Conservation (phyloP, 1,140 invertebrate species). For the Drosophila varians region DNA sequence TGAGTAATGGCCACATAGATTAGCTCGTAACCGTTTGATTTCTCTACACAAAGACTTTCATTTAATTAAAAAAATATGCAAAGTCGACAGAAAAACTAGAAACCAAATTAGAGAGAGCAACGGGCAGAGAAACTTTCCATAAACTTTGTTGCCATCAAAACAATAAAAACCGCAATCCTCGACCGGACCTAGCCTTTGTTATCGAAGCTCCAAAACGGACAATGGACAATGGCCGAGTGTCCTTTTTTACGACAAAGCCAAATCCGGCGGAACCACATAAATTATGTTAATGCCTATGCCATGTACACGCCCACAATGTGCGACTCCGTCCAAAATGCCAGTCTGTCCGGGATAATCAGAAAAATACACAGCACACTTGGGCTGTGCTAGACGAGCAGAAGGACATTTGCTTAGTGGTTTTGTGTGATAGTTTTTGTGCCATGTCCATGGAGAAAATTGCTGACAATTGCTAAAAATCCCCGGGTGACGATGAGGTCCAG, state of each 20-base stretch:
- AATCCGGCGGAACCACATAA: constrained; percentile 83
- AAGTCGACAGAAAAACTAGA: constrained; percentile 80
- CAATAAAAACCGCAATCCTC: constrained; percentile 80
- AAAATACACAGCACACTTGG: constrained; percentile 73
- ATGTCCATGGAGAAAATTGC: constrained; percentile 70
- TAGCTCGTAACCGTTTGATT: constrained; percentile 67
- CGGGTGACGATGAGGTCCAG: constrained; percentile 37
- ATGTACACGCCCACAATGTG: constrained; percentile 77
- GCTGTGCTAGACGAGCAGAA: constrained; percentile 24
- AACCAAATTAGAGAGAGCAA: constrained; percentile 56
- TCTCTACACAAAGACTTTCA: constrained; percentile 40
- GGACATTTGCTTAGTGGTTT: constrained; percentile 72
- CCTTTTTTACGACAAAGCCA: constrained; percentile 80
- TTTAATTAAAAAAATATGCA: constrained; percentile 83
- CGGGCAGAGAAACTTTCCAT: constrained; percentile 63
- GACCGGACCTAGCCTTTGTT: constrained; percentile 58
- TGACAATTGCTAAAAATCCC: constrained; percentile 76
- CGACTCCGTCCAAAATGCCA: constrained; percentile 16
- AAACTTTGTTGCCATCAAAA: constrained; percentile 82
- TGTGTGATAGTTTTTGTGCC: constrained; percentile 65
- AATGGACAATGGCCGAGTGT: constrained; percentile 76
- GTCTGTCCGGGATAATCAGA: constrained; percentile 67
- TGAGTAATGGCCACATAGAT: constrained; percentile 66
- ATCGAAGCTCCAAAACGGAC: constrained; percentile 74
- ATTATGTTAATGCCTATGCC: constrained; percentile 82